Conservation (phyloP, 2,797 vertebrate genomes). For the Hyperoplus immaculatus region DNA sequence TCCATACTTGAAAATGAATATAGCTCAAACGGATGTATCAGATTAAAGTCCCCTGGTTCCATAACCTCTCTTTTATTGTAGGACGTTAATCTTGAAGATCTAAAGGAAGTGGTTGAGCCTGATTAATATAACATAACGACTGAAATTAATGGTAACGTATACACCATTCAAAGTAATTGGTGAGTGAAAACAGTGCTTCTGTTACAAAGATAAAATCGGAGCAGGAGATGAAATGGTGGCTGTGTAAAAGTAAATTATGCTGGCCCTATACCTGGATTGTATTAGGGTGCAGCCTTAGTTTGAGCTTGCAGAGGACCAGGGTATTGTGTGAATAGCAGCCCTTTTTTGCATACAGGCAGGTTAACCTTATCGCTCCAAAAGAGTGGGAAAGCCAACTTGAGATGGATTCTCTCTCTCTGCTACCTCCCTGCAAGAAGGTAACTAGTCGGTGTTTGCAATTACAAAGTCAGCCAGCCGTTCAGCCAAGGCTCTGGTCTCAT, state of each 20-base stretch:
- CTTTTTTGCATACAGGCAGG: not conserved
- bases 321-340: not conserved
- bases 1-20: too few species aligned
- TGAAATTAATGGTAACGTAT: not conserved
- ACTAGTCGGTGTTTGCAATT: constrained; percentile 27
- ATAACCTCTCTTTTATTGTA: too few species aligned
- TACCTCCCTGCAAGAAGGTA: constrained; percentile 14
- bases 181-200: not conserved
- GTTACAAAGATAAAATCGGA: not conserved
- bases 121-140: not conserved
- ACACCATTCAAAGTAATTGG: not conserved
- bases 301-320: not conserved
- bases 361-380: not conserved
- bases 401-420: constrained; percentile 11
- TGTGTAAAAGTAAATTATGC: not conserved
- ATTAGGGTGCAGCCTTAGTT: not conserved
- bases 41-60: too few species aligned
- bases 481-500: constrained; percentile 27
- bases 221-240: not conserved
- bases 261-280: not conserved
- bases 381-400: not conserved
- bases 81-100: too few species aligned
- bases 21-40: too few species aligned
- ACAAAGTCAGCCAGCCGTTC: constrained; percentile 31
- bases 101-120: too few species aligned